Conservation (phyloP, 2,113 vertebrate genomes). For the Sylvietta virens region DNA sequence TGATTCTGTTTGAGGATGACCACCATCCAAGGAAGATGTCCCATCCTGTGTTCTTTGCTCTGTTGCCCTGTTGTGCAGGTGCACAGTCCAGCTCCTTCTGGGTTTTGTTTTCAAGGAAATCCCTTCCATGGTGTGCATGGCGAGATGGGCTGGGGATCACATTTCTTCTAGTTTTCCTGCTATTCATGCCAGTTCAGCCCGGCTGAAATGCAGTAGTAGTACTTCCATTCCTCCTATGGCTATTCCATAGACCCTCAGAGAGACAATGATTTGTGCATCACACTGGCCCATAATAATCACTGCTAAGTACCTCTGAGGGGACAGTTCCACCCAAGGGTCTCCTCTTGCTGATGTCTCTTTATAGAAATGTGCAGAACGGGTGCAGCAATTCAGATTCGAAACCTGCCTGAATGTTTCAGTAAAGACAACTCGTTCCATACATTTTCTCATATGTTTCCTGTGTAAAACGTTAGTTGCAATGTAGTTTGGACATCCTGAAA, state of each 20-base stretch:
- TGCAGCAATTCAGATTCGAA: not conserved
- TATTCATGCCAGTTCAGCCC: not conserved
- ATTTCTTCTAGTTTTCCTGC: not conserved
- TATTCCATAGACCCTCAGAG: not conserved
- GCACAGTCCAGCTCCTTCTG: not conserved
- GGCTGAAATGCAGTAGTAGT: not conserved
- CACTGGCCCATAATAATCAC: not conserved
- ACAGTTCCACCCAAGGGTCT: not conserved
- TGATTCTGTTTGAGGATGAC: not conserved
- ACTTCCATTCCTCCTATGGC: not conserved
- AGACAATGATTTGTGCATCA: not conserved
- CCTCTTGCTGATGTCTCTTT: not conserved
- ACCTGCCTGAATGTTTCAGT: not conserved
- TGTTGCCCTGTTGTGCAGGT: not conserved
- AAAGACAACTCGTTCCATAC: not conserved
- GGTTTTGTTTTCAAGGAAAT: not conserved
- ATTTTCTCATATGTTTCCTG: not conserved
- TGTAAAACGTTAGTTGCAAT: not conserved
- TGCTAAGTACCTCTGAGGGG: accelerated
- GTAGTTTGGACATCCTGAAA: not conserved
- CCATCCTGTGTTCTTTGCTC: accelerated
- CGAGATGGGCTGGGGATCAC: accelerated
- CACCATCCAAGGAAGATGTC: not conserved
- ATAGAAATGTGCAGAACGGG: not conserved
- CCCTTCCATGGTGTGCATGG: too few relatives aligned